Percentiles rank a stretch among this genome's conserved stretches.
Conservation (phyloP, 2,888 invertebrate species). For the Lampropteryx suffumata region DNA sequence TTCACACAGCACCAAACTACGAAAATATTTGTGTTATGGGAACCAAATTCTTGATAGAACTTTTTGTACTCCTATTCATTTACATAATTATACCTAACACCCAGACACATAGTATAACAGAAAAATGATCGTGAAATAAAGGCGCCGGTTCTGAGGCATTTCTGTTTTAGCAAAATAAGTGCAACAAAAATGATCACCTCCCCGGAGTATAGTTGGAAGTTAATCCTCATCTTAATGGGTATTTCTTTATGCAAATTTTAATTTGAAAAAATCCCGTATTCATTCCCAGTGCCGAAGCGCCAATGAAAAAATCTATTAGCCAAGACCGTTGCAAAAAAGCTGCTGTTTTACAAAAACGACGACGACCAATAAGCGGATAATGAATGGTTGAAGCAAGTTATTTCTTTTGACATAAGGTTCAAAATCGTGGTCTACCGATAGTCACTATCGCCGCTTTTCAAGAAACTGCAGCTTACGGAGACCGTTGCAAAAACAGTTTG, state of each 20-base stretch:
- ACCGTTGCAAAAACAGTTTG: conserved; percentile 43
- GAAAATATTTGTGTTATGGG: no score
- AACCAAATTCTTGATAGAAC: no score
- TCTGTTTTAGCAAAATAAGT: conserved; percentile 4
- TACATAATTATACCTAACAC: no score
- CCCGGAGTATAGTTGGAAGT: conserved; percentile 48
- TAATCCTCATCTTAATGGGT: conserved; percentile 60
- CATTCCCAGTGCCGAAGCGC: conserved; percentile 45
- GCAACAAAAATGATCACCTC: conserved; percentile 44
- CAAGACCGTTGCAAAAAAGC: conserved; percentile 46
- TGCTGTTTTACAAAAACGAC: not conserved
- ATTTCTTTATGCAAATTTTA: conserved; percentile 64
- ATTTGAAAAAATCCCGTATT: conserved; percentile 53
- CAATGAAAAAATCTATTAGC: conserved; percentile 61
- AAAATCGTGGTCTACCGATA: not conserved
- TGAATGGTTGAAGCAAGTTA: not conserved
- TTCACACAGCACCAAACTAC: no score
- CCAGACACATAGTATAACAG: no score
- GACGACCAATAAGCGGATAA: not conserved
- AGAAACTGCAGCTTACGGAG: conserved; percentile 33
- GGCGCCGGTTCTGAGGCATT: not conserved
- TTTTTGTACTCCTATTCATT: no score
- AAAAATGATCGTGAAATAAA: not conserved
- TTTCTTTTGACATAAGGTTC: no score
- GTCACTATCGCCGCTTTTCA: not conserved